These are phyloP conservation scores for Sorex araneus DNA, from an alignment of 2,113 vertebrate genomes.

Conservation along the genomic window DNA sequence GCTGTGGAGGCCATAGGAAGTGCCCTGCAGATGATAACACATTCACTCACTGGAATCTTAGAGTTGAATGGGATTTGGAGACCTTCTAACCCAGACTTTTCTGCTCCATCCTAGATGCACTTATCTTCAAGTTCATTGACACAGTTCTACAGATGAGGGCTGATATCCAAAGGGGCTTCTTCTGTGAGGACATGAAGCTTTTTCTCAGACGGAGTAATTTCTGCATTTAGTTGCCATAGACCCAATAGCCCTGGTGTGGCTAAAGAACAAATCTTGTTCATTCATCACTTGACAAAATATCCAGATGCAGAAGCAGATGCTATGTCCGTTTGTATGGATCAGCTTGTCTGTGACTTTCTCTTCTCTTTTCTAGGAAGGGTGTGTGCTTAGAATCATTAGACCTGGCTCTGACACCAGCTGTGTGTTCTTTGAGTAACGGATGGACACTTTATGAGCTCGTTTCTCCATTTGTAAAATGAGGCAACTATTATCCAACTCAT, in stretches of 20 bases:
- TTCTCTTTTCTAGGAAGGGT: not conserved
- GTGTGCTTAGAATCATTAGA: not conserved
- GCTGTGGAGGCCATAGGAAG: not conserved
- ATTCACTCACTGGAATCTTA: not conserved
- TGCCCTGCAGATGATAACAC: not conserved
- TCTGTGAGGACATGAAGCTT: not conserved
- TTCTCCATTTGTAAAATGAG: slow-evolving; percentile 46
- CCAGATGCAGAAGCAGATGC: not conserved
- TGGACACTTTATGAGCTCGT: not conserved
- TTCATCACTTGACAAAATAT: not conserved
- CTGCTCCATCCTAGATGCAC: not conserved
- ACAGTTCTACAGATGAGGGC: not conserved
- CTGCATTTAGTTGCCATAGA: not conserved
- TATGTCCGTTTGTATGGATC: not conserved
- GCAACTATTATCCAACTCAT: not conserved
- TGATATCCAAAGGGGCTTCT: not conserved
- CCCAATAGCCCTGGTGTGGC: not conserved
- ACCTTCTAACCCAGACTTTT: not conserved
- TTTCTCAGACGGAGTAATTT: not conserved
- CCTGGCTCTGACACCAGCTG: slow-evolving; percentile 5
- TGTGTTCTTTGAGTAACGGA: not conserved
- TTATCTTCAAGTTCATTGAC: not conserved
- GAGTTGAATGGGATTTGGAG: not conserved
- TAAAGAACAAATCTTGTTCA: slow-evolving; percentile 11
- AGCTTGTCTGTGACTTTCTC: not conserved